A percentile compares a stretch with the other conserved stretches of the same genome.
These are phyloP conservation scores for Diploptera punctata DNA, from an alignment of 2,888 invertebrate species.

Conservation along the genomic window DNA sequence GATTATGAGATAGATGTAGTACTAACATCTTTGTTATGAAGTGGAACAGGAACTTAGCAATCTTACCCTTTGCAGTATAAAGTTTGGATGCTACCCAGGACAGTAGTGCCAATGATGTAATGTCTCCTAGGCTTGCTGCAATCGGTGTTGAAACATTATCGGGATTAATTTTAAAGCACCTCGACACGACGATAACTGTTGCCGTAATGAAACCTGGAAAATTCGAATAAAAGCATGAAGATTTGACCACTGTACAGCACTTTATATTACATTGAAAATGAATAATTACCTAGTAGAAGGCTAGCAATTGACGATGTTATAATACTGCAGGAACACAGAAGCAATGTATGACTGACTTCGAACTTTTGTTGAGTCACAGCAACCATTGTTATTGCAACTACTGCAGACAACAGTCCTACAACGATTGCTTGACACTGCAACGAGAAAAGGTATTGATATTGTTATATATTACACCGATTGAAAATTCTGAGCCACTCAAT, in stretches of 20 bases:
- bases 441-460: too few relatives aligned
- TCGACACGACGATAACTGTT: constrained; percentile 71
- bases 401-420: constrained; percentile 72
- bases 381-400: constrained; percentile 72
- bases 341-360: constrained; percentile 68
- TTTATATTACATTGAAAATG: background rate
- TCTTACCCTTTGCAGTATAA: constrained; percentile 62
- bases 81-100: constrained; percentile 64
- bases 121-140: constrained; percentile 80
- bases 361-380: constrained; percentile 68
- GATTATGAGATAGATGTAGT: too few relatives aligned
- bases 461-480: too few relatives aligned
- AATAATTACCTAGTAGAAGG: constrained; percentile 63
- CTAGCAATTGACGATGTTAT: constrained; percentile 79
- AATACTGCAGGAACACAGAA: constrained; percentile 75
- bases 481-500: too few relatives aligned
- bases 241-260: background rate
- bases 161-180: constrained; percentile 73
- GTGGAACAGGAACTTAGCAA: too few relatives aligned
- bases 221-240: background rate
- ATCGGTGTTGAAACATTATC: constrained; percentile 84
- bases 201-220: constrained; percentile 67
- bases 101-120: constrained; percentile 69
- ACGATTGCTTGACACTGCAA: constrained; percentile 71
- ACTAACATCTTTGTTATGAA: too few relatives aligned